phyloP scores from a whole-genome alignment of 2,888 invertebrate genomes.

The Drosophila incognita region DNA sequence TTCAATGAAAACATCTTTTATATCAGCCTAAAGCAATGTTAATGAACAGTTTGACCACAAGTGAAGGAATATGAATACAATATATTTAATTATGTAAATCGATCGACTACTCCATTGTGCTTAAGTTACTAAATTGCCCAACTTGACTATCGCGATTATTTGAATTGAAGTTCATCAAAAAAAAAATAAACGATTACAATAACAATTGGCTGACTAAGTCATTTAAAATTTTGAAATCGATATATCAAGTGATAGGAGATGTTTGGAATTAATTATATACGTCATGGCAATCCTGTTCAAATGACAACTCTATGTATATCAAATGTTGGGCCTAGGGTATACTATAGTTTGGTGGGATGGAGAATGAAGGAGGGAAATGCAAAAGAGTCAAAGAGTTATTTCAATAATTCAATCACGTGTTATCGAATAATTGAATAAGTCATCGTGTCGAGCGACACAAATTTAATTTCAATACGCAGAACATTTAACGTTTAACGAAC shows the following conservation, averaged over 20 bases:
- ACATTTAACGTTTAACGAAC: constrained; percentile 63
- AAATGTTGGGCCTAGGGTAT: background rate
- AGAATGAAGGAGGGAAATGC: background rate
- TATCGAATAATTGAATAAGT: constrained; percentile 79
- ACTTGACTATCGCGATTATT: background rate
- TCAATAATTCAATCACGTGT: constrained; percentile 81
- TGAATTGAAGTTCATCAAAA: background rate
- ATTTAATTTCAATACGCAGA: constrained; percentile 79
- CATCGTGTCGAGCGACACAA: constrained; percentile 79
- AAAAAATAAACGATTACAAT: too few relatives aligned
- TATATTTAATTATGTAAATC: background rate
- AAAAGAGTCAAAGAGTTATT: constrained; percentile 39
- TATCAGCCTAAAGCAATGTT: background rate
- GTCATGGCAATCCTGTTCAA: background rate
- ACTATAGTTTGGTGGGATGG: background rate
- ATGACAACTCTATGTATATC: background rate
- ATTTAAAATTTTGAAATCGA: background rate
- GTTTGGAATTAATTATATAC: background rate
- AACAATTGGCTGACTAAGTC: background rate
- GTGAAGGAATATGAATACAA: background rate
- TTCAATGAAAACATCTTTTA: background rate
- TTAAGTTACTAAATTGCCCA: background rate
- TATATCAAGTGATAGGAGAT: background rate
- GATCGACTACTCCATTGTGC: background rate
- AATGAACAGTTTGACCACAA: background rate